A percentile compares a stretch with the other conserved stretches of the same genome.
Conservation (phyloP, 2,888 invertebrate species). For the Xylocampa areola region DNA sequence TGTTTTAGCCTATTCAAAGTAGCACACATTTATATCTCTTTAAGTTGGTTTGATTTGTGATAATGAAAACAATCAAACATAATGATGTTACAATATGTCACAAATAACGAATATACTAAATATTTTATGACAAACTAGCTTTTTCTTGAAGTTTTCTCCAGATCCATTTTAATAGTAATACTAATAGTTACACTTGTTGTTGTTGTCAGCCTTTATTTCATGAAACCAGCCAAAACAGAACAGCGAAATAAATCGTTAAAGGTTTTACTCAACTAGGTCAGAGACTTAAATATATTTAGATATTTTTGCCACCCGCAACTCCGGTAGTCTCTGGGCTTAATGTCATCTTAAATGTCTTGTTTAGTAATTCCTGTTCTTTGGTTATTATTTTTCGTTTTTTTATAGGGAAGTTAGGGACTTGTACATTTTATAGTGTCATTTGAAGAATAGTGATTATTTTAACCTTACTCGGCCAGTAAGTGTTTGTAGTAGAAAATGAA, state of each 20-base stretch:
- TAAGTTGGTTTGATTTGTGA: too few relatives aligned
- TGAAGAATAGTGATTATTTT: background rate
- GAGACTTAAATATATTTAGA: slow-evolving; percentile 17
- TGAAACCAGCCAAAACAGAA: slow-evolving; percentile 4
- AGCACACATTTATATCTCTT: too few relatives aligned
- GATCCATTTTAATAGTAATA: slow-evolving; percentile 13
- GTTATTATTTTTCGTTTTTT: slow-evolving; percentile 6
- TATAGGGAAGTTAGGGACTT: slow-evolving; percentile 6
- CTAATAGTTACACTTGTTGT: slow-evolving; percentile 17
- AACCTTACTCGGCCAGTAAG: slow-evolving; percentile 18
- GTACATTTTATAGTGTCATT: background rate
- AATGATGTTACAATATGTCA: too few relatives aligned
- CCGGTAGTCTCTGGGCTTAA: slow-evolving; percentile 22
- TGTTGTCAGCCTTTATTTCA: slow-evolving; percentile 22
- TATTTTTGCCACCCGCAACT: slow-evolving; percentile 20
- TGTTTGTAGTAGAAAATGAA: background rate
- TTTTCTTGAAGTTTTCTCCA: background rate
- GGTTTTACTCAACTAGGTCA: slow-evolving; percentile 41
- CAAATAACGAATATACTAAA: too few relatives aligned
- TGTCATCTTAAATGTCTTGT: slow-evolving; percentile 15
- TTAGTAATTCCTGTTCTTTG: background rate
- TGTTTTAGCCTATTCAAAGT: background rate
- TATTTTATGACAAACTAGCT: too few relatives aligned
- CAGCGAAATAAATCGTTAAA: slow-evolving; percentile 29
- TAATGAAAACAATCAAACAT: too few relatives aligned